phyloP scores from a whole-genome alignment of 2,888 invertebrate species.

The Plusia festucae region DNA sequence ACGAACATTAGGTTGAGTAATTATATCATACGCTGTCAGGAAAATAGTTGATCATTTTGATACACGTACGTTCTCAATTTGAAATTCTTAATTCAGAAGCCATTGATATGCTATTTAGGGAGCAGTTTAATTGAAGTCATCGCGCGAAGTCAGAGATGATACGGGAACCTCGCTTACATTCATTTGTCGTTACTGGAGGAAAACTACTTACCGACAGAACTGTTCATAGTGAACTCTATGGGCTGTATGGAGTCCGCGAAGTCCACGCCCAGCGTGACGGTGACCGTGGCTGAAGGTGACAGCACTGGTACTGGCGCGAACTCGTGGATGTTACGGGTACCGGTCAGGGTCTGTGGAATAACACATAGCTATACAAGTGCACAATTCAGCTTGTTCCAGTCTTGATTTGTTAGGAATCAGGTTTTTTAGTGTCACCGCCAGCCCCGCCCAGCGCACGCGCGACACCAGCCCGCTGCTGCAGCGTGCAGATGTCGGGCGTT shows the following conservation, averaged over 20 bases:
- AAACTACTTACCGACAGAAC: slow-evolving; percentile 85
- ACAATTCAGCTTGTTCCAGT: no score
- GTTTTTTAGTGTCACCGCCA: no score
- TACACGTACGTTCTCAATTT: no score
- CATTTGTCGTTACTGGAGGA: background rate
- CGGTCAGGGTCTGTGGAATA: slow-evolving; percentile 70
- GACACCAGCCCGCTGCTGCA: slow-evolving; percentile 57
- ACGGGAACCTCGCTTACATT: slow-evolving; percentile 64
- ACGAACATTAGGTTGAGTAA: no score
- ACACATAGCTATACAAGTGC: background rate
- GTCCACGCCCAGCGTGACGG: slow-evolving; percentile 94
- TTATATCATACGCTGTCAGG: no score
- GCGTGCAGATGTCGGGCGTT: no score
- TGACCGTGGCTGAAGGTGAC: slow-evolving; percentile 90
- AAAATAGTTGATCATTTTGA: no score
- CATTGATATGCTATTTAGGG: no score
- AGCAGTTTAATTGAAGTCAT: no score
- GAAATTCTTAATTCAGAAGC: no score
- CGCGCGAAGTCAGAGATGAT: slow-evolving; percentile 76
- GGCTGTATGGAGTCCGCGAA: slow-evolving; percentile 98
- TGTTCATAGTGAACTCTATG: slow-evolving; percentile 93
- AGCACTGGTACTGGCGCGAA: slow-evolving; percentile 89
- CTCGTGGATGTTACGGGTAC: slow-evolving; percentile 76
- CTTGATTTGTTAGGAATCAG: no score
- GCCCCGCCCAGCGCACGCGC: slow-evolving; percentile 88